Evolutionary conservation across 2,888 invertebrate genomes (phyloP), one percentile per base, ranked within the genome.

Genomic region (Sphecodes monilicornis): DNA sequence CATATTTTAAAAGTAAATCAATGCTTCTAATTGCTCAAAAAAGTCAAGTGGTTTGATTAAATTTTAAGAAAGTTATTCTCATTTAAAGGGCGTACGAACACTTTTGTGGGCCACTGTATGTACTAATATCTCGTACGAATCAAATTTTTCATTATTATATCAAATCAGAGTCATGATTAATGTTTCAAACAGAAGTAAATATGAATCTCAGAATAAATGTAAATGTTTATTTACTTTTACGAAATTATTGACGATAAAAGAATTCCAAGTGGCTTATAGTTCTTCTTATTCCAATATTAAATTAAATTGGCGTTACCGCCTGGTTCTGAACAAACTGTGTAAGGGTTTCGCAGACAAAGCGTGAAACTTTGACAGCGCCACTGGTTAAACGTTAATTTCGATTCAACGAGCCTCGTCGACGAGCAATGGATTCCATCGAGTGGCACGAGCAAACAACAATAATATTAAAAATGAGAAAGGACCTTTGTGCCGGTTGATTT

Each of bases 401-500:
- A 11, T 54, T 54, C 3, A 54, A 54, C 50, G 50, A n/a, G 50
- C 50, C 50, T n/a, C 50, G 50, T 54, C 10, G n/a, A 54, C n/a
- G 54, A 54, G n/a, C 54, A n/a, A 10, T n/a, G n/a, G 29, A 29
- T 16, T 60, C 29, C 29, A 29, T 16, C 60, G 29, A 29, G 29
- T 60, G 26, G 16, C 60, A 29, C 60, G 29, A 0, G 10, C 60
- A 3, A 64, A 32, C 64, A 68, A 39, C 68, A 68, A 39, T 39
- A 64, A 64, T 68, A 39, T 39, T 39, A 68, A 39, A 68, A 68
- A 39, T 22, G 39, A n/a, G n/a, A 68, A 36, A 39, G 11, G 39
- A n/a, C 22, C 64, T 39, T 11, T 22, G 39, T 22, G 68, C 11
- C 66, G 68, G 68, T 68, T 68, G 68, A 68, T 68, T 68, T 68